Conservation (phyloP, 1,140 invertebrate genomes). For the Copidosoma floridanum region DNA sequence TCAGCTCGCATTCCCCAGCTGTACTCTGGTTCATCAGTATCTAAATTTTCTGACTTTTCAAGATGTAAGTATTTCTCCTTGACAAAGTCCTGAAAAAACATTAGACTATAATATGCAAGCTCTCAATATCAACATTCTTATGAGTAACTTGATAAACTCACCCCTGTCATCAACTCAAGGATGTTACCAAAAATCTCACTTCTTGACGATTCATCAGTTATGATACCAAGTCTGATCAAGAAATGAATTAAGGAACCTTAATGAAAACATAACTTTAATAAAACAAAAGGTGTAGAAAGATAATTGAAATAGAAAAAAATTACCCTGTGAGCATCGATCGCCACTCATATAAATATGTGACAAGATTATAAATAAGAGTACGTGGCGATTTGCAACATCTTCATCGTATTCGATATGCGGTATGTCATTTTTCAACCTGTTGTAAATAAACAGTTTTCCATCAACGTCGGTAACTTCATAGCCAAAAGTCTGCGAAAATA, state of each 20-base stretch:
- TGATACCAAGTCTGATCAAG: constrained; percentile 34
- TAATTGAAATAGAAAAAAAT: constrained; percentile 4
- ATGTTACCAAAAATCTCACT: constrained; percentile 41
- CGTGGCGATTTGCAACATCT: constrained; percentile 20
- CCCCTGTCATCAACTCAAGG: constrained; percentile 33
- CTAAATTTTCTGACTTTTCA: constrained; percentile 5
- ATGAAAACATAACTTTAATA: not conserved
- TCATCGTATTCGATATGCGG: constrained; percentile 29
- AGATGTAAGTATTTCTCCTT: constrained; percentile 36
- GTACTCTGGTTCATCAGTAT: constrained; percentile 26
- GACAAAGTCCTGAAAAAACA: constrained; percentile 41
- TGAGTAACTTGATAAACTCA: constrained; percentile 31
- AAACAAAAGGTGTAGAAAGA: constrained; percentile 1
- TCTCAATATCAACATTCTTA: too few relatives aligned
- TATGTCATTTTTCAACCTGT: constrained; percentile 34
- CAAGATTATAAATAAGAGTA: constrained; percentile 40
- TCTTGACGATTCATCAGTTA: constrained; percentile 8
- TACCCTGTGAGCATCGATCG: constrained; percentile 40
- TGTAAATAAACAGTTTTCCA: constrained; percentile 41
- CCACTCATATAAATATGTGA: constrained; percentile 44
- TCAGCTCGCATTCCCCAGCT: constrained; percentile 41
- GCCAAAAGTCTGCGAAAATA: constrained; percentile 42
- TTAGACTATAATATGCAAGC: too few relatives aligned
- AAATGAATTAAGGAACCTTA: constrained; percentile 38
- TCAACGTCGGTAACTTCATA: constrained; percentile 37